Conservation (phyloP, 1,140 invertebrate species). For the Micrasema minimum region DNA sequence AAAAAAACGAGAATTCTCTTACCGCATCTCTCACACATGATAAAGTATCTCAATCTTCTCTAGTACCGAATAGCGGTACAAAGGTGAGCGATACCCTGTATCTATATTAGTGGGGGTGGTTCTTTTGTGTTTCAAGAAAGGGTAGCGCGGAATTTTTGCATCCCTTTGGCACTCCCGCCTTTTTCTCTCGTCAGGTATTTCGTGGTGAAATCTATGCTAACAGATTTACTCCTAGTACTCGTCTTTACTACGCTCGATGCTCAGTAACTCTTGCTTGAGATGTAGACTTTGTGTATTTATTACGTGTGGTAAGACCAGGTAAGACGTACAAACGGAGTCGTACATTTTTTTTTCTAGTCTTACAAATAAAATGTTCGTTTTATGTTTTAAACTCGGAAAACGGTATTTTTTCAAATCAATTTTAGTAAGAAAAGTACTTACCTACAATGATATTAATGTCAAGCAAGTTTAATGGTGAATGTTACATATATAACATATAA, state of each 20-base stretch:
- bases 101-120: conserved; percentile 39
- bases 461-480: too few relatives aligned
- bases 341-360: too few relatives aligned
- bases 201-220: conserved; percentile 46
- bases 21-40: conserved; percentile 24
- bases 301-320: too few relatives aligned
- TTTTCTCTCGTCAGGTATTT: conserved; percentile 40
- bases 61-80: conserved; percentile 27
- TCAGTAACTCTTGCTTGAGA: too few relatives aligned
- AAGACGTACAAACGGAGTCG: too few relatives aligned
- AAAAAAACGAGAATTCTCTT: conserved; percentile 33
- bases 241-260: background rate
- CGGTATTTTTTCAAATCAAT: too few relatives aligned
- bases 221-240: conserved; percentile 30
- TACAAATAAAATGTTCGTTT: too few relatives aligned
- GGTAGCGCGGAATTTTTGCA: conserved; percentile 42
- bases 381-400: too few relatives aligned
- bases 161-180: conserved; percentile 42
- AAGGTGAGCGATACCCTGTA: conserved; percentile 41
- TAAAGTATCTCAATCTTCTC: conserved; percentile 31
- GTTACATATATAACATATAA: too few relatives aligned
- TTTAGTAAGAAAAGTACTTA: too few relatives aligned
- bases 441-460: too few relatives aligned
- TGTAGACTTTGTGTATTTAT: too few relatives aligned
- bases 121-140: conserved; percentile 36